Base-by-base conservation (phyloP, 1,140 invertebrate genomes). In the Cyclina sinensis region DNA sequence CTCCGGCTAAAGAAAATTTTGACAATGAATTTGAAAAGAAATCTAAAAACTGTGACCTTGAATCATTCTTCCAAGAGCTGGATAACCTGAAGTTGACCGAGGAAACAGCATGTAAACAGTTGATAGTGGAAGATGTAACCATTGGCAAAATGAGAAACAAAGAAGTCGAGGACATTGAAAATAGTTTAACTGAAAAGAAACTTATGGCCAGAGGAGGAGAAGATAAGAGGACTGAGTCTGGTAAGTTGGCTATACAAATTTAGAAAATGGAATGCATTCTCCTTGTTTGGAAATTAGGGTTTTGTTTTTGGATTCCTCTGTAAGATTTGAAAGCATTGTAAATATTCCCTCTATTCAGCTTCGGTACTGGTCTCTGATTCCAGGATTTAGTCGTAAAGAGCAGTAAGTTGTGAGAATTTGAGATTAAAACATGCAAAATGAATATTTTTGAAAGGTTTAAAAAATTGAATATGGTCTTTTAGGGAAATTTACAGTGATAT, bases 211-310 rank as follows among this genome's bases (percentile, higher is more conserved):
- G 30, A 65, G 24, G 30, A 5, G 4, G 7, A 7, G 27, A 65
- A 18, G 24, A 30, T 4, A 30, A 16, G n/a, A 65, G 11, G 2
- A 65, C 24, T 30, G 11, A 27, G 59, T 4, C 24, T 65, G 59
- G 59, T 65, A 65, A 65, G 59, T 65, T 65, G 2, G 21, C 51
- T 43, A 43, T n/a, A n/a, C n/a, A n/a, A n/a, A n/a, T n/a, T n/a
- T n/a, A n/a, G n/a, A n/a, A 14, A 43, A 43, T 43, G 43, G 4
- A 43, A 43, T 7, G 43, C 14, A 43, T 43, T 7, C 43, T 43
- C 43, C 43, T 43, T n/a, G n/a, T n/a, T n/a, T n/a, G n/a, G n/a
- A n/a, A n/a, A n/a, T n/a, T n/a, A n/a, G n/a, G n/a, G n/a, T n/a
- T n/a, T n/a, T n/a, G n/a, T n/a, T n/a, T n/a, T n/a, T n/a, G n/a